A percentile compares a stretch with the other conserved stretches of the same genome.
Conservation (phyloP, 2,888 invertebrate genomes). For the Acleris holmiana region DNA sequence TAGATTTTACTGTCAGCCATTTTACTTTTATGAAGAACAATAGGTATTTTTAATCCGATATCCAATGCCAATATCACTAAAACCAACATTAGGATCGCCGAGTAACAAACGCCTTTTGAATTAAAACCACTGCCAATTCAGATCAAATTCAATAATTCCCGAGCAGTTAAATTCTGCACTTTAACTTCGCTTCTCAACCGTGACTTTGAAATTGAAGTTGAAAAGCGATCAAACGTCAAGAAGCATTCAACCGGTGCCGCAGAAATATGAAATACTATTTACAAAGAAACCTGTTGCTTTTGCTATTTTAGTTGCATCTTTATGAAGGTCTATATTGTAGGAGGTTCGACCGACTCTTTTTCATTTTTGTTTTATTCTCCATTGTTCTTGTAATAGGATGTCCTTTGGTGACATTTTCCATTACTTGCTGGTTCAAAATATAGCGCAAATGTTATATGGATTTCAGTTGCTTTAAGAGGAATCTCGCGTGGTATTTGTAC, state of each 20-base stretch:
- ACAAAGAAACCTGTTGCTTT: slow-evolving; percentile 28
- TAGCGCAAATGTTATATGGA: neutral
- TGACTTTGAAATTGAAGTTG: neutral
- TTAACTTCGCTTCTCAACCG: no score
- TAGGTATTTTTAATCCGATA: no score
- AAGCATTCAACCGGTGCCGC: neutral
- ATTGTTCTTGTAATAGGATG: neutral
- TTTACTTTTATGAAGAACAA: no score
- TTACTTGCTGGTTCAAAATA: neutral
- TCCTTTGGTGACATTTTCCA: neutral
- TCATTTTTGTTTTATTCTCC: neutral
- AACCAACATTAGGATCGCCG: no score
- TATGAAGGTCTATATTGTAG: slow-evolving; percentile 13
- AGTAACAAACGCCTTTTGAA: no score
- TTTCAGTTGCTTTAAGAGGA: neutral
- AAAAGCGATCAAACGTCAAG: slow-evolving; percentile 4
- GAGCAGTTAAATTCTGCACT: neutral
- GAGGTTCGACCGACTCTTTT: neutral
- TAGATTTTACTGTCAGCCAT: no score
- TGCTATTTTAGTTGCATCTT: slow-evolving; percentile 9
- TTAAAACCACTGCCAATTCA: no score
- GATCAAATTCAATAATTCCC: no score
- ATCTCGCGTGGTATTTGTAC: neutral
- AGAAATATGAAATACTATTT: slow-evolving; percentile 1
- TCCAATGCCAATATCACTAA: no score